Percentiles rank a stretch among this genome's conserved stretches.
These are phyloP conservation scores for Dicerorhinus sumatrensis DNA, from an alignment of 2,113 vertebrate genomes.

Conservation along the genomic window DNA sequence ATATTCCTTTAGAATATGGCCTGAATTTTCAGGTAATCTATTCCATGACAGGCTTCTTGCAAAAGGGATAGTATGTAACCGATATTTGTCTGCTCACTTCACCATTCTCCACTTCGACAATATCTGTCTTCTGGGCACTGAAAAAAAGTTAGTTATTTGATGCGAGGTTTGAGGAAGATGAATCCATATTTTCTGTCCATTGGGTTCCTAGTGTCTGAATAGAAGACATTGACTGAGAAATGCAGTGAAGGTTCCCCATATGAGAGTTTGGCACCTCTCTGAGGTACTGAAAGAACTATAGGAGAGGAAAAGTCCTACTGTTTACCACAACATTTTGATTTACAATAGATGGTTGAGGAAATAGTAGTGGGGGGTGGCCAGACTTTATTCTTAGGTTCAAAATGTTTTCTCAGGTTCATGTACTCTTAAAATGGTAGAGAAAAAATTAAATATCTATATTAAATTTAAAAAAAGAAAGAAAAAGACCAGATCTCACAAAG, in stretches of 20 bases:
- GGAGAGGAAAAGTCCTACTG: not conserved
- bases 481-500: not conserved
- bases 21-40: not conserved
- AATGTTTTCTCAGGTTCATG: not conserved
- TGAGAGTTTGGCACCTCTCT: not conserved
- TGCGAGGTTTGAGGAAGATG: conserved; percentile 91
- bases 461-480: not conserved
- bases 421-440: not conserved
- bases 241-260: not conserved
- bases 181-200: conserved; percentile 92
- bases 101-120: not conserved
- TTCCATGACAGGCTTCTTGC: no score
- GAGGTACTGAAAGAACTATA: not conserved
- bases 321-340: not conserved
- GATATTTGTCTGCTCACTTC: not conserved
- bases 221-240: conserved; percentile 89
- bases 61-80: no score
- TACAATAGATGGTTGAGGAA: not conserved
- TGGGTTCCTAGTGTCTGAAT: conserved; percentile 91
- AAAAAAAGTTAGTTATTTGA: conserved; percentile 89
- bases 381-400: not conserved
- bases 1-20: not conserved
- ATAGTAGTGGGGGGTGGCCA: not conserved
- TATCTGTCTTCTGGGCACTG: conserved; percentile 94
- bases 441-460: not conserved